These are phyloP conservation scores for Podarcis siculus DNA, from an alignment of 2,797 vertebrate genomes.

Conservation along the genomic window DNA sequence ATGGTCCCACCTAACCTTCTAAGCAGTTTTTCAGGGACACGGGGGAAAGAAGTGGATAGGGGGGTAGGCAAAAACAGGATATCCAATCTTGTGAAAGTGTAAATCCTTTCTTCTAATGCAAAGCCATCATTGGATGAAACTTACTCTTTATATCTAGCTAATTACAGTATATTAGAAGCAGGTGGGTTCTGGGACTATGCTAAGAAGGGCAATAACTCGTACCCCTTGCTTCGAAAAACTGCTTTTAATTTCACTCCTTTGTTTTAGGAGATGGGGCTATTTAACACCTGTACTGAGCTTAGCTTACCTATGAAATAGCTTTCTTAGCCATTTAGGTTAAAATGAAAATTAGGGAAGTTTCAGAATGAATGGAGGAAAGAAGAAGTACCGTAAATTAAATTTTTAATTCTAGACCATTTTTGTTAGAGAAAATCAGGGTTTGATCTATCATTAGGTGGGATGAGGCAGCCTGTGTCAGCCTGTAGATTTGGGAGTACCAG, in stretches of 20 bases:
- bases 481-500: neutral
- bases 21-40: neutral
- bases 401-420: neutral
- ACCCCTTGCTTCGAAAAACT: neutral
- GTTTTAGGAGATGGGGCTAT: neutral
- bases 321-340: neutral
- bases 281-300: constrained; percentile 16
- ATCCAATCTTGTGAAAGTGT: too few species aligned
- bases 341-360: neutral
- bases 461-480: neutral
- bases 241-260: neutral
- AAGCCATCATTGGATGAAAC: too few species aligned
- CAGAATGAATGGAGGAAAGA: neutral
- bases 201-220: neutral
- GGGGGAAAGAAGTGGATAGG: too few species aligned
- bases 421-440: neutral
- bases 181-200: neutral
- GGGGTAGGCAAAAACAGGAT: too few species aligned
- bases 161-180: rapidly evolving
- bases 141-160: neutral
- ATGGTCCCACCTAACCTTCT: too few species aligned
- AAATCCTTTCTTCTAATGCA: too few species aligned
- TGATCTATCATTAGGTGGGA: neutral
- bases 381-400: neutral
- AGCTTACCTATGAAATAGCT: neutral